These are phyloP conservation scores for Stigmatopora nigra DNA, from an alignment of 2,113 vertebrate genomes.

Conservation along the genomic window DNA sequence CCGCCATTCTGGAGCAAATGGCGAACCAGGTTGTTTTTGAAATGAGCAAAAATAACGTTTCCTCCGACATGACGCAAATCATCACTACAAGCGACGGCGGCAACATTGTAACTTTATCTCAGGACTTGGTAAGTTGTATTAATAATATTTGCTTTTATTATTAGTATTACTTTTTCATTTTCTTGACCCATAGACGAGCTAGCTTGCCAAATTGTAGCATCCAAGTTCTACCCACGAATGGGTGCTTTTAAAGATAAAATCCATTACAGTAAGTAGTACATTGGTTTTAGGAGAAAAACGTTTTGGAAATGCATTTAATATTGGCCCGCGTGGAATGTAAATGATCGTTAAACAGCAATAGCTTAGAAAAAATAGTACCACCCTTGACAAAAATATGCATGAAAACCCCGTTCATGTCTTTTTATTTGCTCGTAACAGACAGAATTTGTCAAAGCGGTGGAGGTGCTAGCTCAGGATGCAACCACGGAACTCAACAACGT, in stretches of 20 bases:
- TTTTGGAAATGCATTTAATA: no score
- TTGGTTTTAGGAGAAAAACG: no score
- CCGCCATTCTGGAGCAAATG: conserved; percentile 53
- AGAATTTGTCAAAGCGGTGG: conserved; percentile 7
- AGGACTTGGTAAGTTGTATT: conserved; percentile 22
- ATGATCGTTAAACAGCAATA: no score
- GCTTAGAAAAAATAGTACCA: no score
- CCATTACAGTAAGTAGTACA: no score
- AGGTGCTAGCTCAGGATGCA: conserved; percentile 48
- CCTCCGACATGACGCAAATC: not conserved
- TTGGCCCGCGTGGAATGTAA: no score
- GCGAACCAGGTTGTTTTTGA: conserved; percentile 41
- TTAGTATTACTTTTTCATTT: not conserved
- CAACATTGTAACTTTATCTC: conserved; percentile 1
- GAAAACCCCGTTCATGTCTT: not conserved
- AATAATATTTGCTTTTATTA: not conserved
- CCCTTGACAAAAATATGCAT: no score
- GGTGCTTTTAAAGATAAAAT: no score
- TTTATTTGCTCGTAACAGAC: conserved; percentile 20
- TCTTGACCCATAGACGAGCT: not conserved
- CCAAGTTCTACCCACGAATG: no score
- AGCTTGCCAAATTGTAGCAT: no score
- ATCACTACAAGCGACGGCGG: not conserved
- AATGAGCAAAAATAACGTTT: conserved; percentile 46
- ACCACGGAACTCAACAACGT: conserved; percentile 54